Conservation (phyloP, 2,888 invertebrate genomes). For the Chloroclysta siterata region DNA sequence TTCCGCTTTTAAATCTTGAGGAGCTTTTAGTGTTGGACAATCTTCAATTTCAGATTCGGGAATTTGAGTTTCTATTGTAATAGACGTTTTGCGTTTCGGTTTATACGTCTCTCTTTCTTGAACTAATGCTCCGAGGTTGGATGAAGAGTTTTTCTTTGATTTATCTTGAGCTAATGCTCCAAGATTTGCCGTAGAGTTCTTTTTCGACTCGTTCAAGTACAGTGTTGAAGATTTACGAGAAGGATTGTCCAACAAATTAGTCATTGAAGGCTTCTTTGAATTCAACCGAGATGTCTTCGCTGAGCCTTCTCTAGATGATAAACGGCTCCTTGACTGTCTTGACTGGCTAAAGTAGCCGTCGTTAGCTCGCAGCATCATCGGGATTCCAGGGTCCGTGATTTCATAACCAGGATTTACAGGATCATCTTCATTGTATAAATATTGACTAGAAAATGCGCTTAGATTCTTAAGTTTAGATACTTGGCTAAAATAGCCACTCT, state of each 20-base stretch:
- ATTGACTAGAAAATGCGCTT: slow-evolving; percentile 86
- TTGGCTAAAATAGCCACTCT: slow-evolving; percentile 74
- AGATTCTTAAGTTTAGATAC: slow-evolving; percentile 72
- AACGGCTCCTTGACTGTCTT: slow-evolving; percentile 70
- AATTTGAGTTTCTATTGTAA: slow-evolving; percentile 68
- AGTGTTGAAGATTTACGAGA: slow-evolving; percentile 77
- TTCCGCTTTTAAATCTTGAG: slow-evolving; percentile 82
- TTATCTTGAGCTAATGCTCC: slow-evolving; percentile 67
- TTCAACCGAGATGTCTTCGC: slow-evolving; percentile 75
- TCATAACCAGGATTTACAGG: slow-evolving; percentile 86
- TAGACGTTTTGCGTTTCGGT: slow-evolving; percentile 73
- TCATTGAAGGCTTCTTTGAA: slow-evolving; percentile 78
- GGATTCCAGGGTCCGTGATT: slow-evolving; percentile 87
- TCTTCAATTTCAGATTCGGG: slow-evolving; percentile 82
- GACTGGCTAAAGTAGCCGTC: slow-evolving; percentile 86
- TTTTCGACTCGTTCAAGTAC: slow-evolving; percentile 80
- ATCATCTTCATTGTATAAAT: slow-evolving; percentile 87
- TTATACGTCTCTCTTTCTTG: slow-evolving; percentile 69
- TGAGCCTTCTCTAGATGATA: slow-evolving; percentile 74
- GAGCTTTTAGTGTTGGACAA: slow-evolving; percentile 79
- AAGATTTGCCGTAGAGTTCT: slow-evolving; percentile 73
- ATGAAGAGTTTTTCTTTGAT: slow-evolving; percentile 78
- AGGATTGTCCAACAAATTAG: slow-evolving; percentile 74
- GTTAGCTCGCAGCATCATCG: slow-evolving; percentile 87
- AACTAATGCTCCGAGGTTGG: slow-evolving; percentile 66